Base-by-base conservation (phyloP, 2,888 invertebrate genomes). In the Plagodis pulveraria region DNA sequence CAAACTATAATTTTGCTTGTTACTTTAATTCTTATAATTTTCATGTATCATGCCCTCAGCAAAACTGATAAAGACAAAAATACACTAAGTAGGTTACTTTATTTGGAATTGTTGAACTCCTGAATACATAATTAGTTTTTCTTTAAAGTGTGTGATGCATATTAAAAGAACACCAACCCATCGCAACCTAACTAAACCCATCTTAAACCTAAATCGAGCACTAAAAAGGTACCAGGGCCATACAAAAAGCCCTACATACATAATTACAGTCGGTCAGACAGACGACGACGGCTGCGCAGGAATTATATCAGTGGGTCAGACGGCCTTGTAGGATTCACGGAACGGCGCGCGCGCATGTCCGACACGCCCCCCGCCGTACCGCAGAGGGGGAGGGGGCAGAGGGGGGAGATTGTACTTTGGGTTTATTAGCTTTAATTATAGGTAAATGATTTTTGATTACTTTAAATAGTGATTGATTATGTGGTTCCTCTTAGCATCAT, bases 281-380 rank as follows among this genome's bases (percentile, higher is more conserved):
- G 56, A 63, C 65, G 40, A 10, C 40, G 56, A 63, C 65, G 40
- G 40, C 40, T 67, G 67, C 72, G 62, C 63, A 72, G 77, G 72
- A 80, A 81, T 77, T 74, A 78, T 81, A 83, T 78, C 79, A 82
- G 79, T 81, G 71, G 84, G 81, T 81, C 84, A 86, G 83, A 80
- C 82, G 81, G 72, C 82, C 86, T 83, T 84, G 84, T 72, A 67
- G 73, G 78, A 72, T 84, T 83, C 83, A 81, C 74, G 77, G 83
- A 83, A 83, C 77, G 76, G 76, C 73, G 76, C 81, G 77, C 78
- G 77, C 80, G 80, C 82, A 77, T 76, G 73, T 58, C 70, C 71
- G 80, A 77, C 80, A 75, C 78, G 76, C 80, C 80, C 71, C 70
- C 73, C 58, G 58, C 66, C 56, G 49, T n/a, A 50, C 46, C 40